Conservation (phyloP, 2,113 vertebrate species). For the Cololabis saira region DNA sequence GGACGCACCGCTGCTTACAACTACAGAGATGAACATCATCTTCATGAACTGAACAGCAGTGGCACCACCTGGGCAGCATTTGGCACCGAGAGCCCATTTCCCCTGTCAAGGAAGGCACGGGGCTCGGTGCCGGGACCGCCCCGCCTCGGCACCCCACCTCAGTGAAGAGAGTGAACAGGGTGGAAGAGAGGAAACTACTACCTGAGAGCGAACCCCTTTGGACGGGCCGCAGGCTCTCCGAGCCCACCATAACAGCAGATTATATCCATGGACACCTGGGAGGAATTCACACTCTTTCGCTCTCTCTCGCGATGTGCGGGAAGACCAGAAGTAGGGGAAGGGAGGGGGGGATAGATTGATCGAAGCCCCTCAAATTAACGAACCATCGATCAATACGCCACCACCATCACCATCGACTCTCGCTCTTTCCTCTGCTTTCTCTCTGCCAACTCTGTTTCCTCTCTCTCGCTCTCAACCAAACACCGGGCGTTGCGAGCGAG, state of each 20-base stretch:
- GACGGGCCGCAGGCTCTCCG: constrained; percentile 75
- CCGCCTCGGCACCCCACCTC: constrained; percentile 86
- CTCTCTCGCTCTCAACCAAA: constrained; percentile 78
- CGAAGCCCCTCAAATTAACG: constrained; percentile 83
- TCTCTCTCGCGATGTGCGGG: constrained; percentile 76
- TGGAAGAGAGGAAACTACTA: constrained; percentile 90
- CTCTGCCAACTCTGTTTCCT: constrained; percentile 81
- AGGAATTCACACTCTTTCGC: constrained; percentile 70
- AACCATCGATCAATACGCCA: constrained; percentile 82
- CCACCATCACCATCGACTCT: constrained; percentile 74
- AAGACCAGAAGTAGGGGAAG: constrained; percentile 66
- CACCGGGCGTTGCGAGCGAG: constrained; percentile 70
- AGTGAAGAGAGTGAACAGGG: constrained; percentile 92
- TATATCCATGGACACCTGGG: constrained; percentile 78
- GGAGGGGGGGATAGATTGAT: constrained; percentile 77
- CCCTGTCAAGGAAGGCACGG: constrained; percentile 80
- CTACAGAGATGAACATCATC: constrained; percentile 82
- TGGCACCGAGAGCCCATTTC: constrained; percentile 71
- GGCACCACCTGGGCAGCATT: constrained; percentile 75
- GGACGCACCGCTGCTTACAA: constrained; percentile 51
- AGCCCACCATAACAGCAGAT: constrained; percentile 80
- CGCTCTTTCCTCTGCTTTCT: constrained; percentile 78
- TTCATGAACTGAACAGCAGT: constrained; percentile 73
- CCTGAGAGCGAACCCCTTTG: constrained; percentile 90
- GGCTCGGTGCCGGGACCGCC: constrained; percentile 90